Conservation (phyloP, 2,113 vertebrate species). For the Psephotus haematonotus region DNA sequence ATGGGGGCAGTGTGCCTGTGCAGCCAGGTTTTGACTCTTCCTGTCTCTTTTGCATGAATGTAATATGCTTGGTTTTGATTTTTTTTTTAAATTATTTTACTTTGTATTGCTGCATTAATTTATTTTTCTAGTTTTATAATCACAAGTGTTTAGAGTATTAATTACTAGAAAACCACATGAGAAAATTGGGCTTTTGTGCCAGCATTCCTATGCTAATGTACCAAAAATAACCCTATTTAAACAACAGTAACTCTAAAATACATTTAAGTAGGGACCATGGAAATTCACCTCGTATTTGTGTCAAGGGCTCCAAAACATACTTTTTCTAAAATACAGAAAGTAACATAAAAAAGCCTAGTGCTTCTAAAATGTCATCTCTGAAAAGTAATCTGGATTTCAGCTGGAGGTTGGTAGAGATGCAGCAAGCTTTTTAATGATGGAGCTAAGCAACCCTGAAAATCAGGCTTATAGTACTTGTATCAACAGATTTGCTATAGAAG, state of each 20-base stretch:
- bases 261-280: background rate
- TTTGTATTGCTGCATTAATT: background rate
- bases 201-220: background rate
- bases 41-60: background rate
- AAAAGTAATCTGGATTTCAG: constrained; percentile 3
- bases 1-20: background rate
- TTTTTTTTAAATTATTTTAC: background rate
- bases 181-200: background rate
- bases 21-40: background rate
- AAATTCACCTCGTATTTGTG: background rate
- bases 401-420: background rate
- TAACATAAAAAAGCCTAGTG: background rate
- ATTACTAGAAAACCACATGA: background rate
- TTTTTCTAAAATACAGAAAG: background rate
- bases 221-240: background rate
- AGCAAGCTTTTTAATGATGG: background rate
- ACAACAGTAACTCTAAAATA: background rate
- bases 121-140: background rate
- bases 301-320: background rate
- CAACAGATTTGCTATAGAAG: background rate
- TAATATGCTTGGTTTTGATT: background rate
- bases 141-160: background rate
- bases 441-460: constrained; percentile 12
- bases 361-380: background rate
- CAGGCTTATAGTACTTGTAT: background rate